Evolutionary conservation across 2,113 vertebrate species (phyloP), one percentile per base, ranked within the genome.

Genomic region (Salvelinus sp.): DNA sequence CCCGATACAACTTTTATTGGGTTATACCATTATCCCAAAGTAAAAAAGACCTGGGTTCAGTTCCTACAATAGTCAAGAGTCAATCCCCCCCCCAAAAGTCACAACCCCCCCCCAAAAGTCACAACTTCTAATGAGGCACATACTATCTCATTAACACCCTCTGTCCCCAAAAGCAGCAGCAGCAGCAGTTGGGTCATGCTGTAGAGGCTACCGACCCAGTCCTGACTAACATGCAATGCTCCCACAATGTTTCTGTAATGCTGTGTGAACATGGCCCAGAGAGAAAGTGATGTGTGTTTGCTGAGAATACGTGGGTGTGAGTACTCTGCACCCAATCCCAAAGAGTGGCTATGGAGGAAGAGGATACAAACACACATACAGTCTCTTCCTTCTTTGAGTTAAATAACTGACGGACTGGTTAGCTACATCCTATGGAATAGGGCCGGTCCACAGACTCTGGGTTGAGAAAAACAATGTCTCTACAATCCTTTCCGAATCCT

Each of bases 131-230:
- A 44, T 44, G 58, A 22, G n/a, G 58, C 58, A 54, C 50, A 14
- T 18, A 54, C 5, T 54, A 54, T 14, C 50, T 54, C 50, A 14
- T 44, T 44, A 62, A 62, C 5, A 62, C n/a, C n/a, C 58, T 16
- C 58, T 22, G 58, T 22, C 58, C 38, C 73, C 38, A 28, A 13
- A 63, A 70, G 70, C 73, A 67, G 28, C 47, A 48, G 16, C 69
- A 44, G 47, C 62, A 48, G 22, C 69, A 44, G 54, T 70, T 48
- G 33, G 62, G 48, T 68, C 62, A 44, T 70, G 28, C 57, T 38
- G 54, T 27, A 67, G 65, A 67, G 27, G 27, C 23, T 18, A 67
- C 63, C 16, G 18, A 6, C 27, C 58, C 6, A 23, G 58, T 22
- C 58, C n/a, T 22, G 58, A 62, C 65, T 57, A 60, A 69, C 44